Conservation (phyloP, 2,113 vertebrate species). For the Mirza zaza region DNA sequence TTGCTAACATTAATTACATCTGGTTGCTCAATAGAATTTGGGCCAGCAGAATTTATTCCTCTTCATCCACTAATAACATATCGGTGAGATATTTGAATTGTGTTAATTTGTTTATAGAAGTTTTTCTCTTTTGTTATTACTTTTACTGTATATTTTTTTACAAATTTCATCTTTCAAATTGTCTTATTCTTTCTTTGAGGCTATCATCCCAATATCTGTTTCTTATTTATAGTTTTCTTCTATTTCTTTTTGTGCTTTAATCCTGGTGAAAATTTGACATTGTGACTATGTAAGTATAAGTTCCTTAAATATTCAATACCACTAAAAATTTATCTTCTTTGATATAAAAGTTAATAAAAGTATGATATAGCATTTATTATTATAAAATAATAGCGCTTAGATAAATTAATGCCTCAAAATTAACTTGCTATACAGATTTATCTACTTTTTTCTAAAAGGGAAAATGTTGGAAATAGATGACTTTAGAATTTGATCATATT, state of each 20-base stretch:
- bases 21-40: slow-evolving; percentile 95
- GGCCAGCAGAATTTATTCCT: slow-evolving; percentile 95
- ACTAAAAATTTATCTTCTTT: slow-evolving; percentile 18
- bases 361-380: slow-evolving; percentile 26
- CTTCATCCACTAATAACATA: slow-evolving; percentile 95
- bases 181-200: slow-evolving; percentile 73
- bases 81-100: slow-evolving; percentile 84
- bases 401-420: slow-evolving; percentile 46
- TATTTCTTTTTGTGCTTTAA: slow-evolving; percentile 83
- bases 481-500: slow-evolving; percentile 39
- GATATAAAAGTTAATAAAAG: slow-evolving; percentile 29
- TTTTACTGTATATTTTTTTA: slow-evolving; percentile 36
- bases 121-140: slow-evolving; percentile 55
- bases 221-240: slow-evolving; percentile 84
- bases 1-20: slow-evolving; percentile 90
- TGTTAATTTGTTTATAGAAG: slow-evolving; percentile 13
- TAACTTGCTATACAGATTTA: neutral
- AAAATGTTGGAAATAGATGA: neutral
- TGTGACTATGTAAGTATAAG: slow-evolving; percentile 81
- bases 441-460: neutral
- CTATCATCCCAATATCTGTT: slow-evolving; percentile 77
- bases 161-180: slow-evolving; percentile 68
- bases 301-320: slow-evolving; percentile 59
- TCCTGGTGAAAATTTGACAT: slow-evolving; percentile 79
- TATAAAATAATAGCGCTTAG: neutral